phyloP scores from a whole-genome alignment of 2,888 invertebrate species.

The Aleiodes testaceus region DNA sequence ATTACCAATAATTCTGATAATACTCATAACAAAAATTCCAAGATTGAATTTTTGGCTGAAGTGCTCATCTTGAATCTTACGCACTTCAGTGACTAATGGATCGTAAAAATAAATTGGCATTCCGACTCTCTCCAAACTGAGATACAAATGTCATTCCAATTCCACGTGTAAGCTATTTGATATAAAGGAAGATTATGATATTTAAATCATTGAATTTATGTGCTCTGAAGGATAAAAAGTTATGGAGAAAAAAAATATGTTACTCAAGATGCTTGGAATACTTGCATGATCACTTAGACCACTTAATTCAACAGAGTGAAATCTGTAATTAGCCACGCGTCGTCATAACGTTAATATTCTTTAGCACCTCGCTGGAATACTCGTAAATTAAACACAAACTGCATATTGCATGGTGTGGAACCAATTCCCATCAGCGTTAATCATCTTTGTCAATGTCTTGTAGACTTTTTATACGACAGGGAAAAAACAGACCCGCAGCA shows the following conservation, averaged over 20 bases:
- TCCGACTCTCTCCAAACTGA: conserved; percentile 44
- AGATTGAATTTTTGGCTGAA: conserved; percentile 33
- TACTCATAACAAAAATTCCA: conserved; percentile 33
- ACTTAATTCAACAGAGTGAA: conserved; percentile 46
- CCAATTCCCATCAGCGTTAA: neutral
- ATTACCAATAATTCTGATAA: conserved; percentile 36
- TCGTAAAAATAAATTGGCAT: conserved; percentile 42
- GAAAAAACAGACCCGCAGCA: too few relatives aligned
- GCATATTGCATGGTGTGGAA: neutral
- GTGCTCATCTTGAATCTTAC: conserved; percentile 8
- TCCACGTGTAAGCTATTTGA: conserved; percentile 12
- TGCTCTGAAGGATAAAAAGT: conserved; percentile 11
- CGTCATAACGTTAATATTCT: conserved; percentile 31
- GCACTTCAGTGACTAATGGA: conserved; percentile 37
- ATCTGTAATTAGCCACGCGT: conserved; percentile 47
- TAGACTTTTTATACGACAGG: neutral
- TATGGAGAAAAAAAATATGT: conserved; percentile 10
- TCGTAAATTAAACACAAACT: neutral
- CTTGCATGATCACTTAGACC: conserved; percentile 48
- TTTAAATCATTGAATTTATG: neutral
- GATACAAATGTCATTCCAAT: conserved; percentile 36
- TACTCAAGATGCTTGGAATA: conserved; percentile 14
- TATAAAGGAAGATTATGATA: conserved; percentile 20
- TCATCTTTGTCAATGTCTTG: neutral
- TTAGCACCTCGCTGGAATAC: conserved; percentile 34